Evolutionary conservation across 1,140 invertebrate genomes (phyloP).

Genomic region (Luehdorfia chinensis): DNA sequence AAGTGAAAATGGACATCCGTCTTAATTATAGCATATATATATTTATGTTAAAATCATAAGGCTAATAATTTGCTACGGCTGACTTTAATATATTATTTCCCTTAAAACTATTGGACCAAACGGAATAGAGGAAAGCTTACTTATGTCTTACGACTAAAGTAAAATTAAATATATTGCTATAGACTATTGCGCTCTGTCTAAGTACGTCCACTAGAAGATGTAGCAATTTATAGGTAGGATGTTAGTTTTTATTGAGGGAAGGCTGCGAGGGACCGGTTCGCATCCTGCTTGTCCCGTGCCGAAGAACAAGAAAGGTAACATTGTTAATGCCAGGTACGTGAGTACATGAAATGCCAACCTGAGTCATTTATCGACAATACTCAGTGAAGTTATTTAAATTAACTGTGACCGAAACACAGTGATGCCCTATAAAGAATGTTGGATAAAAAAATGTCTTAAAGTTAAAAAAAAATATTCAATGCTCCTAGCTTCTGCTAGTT

Average conservation of each 20-base stretch:
- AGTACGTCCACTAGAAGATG: slow-evolving; percentile 5
- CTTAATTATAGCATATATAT: too few species aligned
- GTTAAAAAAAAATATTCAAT: background rate
- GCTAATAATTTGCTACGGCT: too few species aligned
- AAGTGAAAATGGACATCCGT: too few species aligned
- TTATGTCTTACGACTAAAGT: too few species aligned
- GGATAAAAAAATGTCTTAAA: background rate
- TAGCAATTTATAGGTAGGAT: slow-evolving; percentile 27
- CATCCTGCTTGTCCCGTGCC: slow-evolving; percentile 60
- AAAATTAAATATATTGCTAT: slow-evolving; percentile 6
- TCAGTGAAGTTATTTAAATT: slow-evolving; percentile 28
- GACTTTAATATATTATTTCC: too few species aligned
- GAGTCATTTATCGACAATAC: slow-evolving; percentile 29
- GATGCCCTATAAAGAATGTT: slow-evolving; percentile 1
- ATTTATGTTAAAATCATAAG: too few species aligned
- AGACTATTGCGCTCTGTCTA: slow-evolving; percentile 3
- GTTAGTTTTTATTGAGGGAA: slow-evolving; percentile 40
- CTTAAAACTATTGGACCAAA: too few species aligned
- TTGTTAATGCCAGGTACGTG: slow-evolving; percentile 34
- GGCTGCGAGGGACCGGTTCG: slow-evolving; percentile 47
- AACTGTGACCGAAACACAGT: slow-evolving; percentile 4
- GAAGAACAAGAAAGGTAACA: slow-evolving; percentile 42
- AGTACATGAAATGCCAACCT: slow-evolving; percentile 23
- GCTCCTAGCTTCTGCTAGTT: too few species aligned
- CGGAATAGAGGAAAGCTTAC: too few species aligned